Evolutionary conservation across 2,113 vertebrate species (phyloP).

Genomic region (Micronycteris hirsuta): DNA sequence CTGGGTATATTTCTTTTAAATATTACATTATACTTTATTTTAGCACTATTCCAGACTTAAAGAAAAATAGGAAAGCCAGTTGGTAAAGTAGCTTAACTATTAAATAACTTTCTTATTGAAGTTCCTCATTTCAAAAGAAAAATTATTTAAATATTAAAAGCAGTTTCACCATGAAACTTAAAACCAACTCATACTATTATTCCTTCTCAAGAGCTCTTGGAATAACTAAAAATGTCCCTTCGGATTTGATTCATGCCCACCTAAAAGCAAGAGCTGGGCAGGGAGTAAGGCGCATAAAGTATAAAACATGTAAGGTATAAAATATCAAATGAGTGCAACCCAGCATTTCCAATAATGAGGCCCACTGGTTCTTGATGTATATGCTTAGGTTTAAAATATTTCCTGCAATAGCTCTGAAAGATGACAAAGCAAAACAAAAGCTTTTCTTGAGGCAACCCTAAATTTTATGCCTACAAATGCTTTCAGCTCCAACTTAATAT

Average conservation of each 20-base stretch:
- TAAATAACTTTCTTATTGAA: constrained; percentile 79
- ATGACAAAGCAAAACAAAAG: constrained; percentile 5
- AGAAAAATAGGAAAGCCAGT: constrained; percentile 77
- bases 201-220: constrained; percentile 37
- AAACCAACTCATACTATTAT: constrained; percentile 58
- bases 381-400: constrained; percentile 38
- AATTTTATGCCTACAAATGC: background rate
- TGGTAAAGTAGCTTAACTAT: constrained; percentile 81
- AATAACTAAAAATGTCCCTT: constrained; percentile 39
- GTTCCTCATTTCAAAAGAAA: constrained; percentile 69
- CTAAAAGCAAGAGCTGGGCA: constrained; percentile 37
- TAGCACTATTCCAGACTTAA: constrained; percentile 73
- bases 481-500: constrained; percentile 34
- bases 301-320: constrained; percentile 23
- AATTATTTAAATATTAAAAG: constrained; percentile 78
- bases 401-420: background rate
- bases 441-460: constrained; percentile 20
- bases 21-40: constrained; percentile 81
- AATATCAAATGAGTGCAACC: background rate
- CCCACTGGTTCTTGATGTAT: background rate
- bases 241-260: constrained; percentile 46
- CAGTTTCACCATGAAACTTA: constrained; percentile 64
- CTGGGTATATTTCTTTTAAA: constrained; percentile 78
- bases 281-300: background rate
- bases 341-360: constrained; percentile 2